Base-by-base conservation (phyloP, 2,888 invertebrate genomes). In the Caenorhabditis sp. region DNA sequence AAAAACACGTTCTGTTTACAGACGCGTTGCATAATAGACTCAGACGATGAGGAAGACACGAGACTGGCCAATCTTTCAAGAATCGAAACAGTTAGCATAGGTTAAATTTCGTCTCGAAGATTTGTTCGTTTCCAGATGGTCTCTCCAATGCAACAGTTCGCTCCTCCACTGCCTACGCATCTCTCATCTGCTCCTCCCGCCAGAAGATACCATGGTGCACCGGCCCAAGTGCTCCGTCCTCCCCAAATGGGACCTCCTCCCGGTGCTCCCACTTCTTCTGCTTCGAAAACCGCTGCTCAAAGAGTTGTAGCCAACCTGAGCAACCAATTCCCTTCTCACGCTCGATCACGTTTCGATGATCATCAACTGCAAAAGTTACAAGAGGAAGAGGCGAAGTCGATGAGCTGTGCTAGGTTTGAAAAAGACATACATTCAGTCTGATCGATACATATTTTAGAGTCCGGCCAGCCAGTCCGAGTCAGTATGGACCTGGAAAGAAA, bases 51-150 rank as follows among this genome's bases (percentile, higher is more conserved):
- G 7, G 56, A 55, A 7, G 41, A 27, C 20, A 11, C 11, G 1
- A 20, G 3, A 9, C 41, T 68, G 11, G 68, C 52, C 0, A 68
- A 68, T 13, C 32, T 68, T 11, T 58, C 68, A 1, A 58, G 24
- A 17, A 58, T 68, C n/a, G 58, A 58, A n/a, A n/a, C 50, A 20
- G 55, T 65, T 15, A 46, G 59, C 8, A 15, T 22, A 20, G n/a
- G 35, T 35, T 9, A 17, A 17, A 6, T 43, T 22, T n/a, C n/a
- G n/a, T n/a, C n/a, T n/a, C n/a, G n/a, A n/a, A n/a, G n/a, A n/a
- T n/a, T n/a, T n/a, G n/a, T n/a, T n/a, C n/a, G n/a, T n/a, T 35
- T 55, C 2, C 53, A 55, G 55, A 68, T 68, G 68, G 59, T 32
- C n/a, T 68, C 68, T 1, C 68, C 68, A 17, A 56, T 68, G 58